Evolutionary conservation across 1,140 invertebrate genomes (phyloP), one percentile per base, ranked within the genome.

Genomic region (Asobara japonica): DNA sequence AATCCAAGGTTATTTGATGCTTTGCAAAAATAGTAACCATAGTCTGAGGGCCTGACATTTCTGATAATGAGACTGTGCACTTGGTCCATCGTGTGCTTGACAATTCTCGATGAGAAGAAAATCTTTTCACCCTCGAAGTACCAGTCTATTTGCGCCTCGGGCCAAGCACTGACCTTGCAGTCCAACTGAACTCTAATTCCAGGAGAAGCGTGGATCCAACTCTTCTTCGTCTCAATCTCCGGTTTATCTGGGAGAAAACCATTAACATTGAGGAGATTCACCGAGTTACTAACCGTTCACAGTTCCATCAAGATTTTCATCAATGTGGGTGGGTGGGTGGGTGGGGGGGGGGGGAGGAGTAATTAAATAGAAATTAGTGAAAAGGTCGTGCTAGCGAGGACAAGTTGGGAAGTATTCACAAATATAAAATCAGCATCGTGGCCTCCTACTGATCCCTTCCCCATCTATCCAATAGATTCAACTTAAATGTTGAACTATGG

Each of bases 1-100:
- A 78, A 84, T 1, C 94, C 94, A 6, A 94, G 80, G 16, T 89
- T 89, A 82, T 96, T 96, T 31, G 91, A 90, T 0, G 93, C 94
- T 27, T 90, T 88, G 82, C 94, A 96, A 0, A 92, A 90, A 79
- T 95, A 96, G 74, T 90, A 90, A 0, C 94, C 94, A 69, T 95
- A 91, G 83, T 96, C 94, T 0, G 87, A 84, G 45, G 88, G 88
- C 10, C 89, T 88, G 0, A 94, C 91, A n/a, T 89, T 90, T 51
- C 90, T 89, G 69, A 96, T 91, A 31, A 93, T 88, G 27, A 96
- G 82, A 74, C 89, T 89, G 75, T 95, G 89, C 31, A 90, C 87
- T 67, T 91, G 89, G 6, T 89, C 91, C 27, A 87, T 82, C 3
- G 86, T 85, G 56, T 90, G 86, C n/a, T 88, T 86, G 10, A 91